Evolutionary conservation across 2,113 vertebrate species (phyloP), one percentile per base, ranked within the genome.

Genomic region (Pagrus major): DNA sequence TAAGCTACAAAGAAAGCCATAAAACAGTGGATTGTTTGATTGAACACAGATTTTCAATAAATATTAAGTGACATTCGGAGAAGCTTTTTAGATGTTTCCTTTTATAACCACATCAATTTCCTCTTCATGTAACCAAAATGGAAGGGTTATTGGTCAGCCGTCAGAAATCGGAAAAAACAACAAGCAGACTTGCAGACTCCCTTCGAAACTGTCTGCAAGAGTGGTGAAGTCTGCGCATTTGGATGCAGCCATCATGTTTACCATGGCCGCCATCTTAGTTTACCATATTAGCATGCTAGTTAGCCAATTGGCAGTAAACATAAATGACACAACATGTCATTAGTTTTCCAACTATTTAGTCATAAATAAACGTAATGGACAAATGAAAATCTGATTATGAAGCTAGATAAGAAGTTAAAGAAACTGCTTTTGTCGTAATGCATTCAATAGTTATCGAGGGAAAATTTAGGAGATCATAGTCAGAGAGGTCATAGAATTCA

Each of bases 1-100:
- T 60, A 78, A 58, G 41, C 63, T 39, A 69, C 66, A 83, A 75
- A 86, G 69, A 25, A 51, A 64, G 65, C 23, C 52, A 12, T 21
- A 56, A 59, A 81, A 71, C 16, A 80, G 44, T 58, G 21, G 5
- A 42, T 70, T 18, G 31, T 70, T 67, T 69, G 55, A 76, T 69
- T 63, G 29, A 66, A 63, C 27, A 52, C 29, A 54, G n/a, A 64
- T 52, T 76, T 47, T 37, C 29, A 84, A 25, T 46, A 21, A 9
- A 14, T 47, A 58, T 70, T 58, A 20, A 74, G 55, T 80, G 25
- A 56, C 56, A 78, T 78, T 60, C 78, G 39, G 35, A 59, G 27
- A 31, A 41, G 67, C 23, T 31, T 54, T 35, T 74, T 71, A 33
- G 58, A 25, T 44, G 11, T 46, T 72, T 68, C 21, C 56, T 79